Base-by-base conservation (phyloP, 2,113 vertebrate genomes). In the Nettapus auritus region DNA sequence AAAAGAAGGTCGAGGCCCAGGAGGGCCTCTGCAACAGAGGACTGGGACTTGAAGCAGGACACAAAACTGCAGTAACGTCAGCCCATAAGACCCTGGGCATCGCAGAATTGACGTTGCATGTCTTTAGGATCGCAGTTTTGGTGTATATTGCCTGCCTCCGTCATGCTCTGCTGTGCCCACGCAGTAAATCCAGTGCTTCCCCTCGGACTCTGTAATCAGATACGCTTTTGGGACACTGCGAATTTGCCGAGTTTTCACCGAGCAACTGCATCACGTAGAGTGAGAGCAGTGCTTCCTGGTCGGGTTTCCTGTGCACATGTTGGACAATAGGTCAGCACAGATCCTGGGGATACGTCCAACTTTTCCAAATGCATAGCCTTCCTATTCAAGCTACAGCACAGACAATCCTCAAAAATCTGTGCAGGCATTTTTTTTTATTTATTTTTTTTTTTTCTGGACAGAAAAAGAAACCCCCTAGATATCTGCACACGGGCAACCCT, bases 251-350 rank as follows among this genome's bases (percentile, higher is more conserved):
- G 31, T 59, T 55, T 77, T 90, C 80, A 59, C 28, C 55, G 59
- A 33, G 68, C 29, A 68, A 57, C 44, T 14, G 12, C 59, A 74
- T 78, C 60, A 34, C 63, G 23, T 3, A 60, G 78, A 76, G 7
- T 55, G 82, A 83, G 55, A 78, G 31, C 68, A 62, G 44, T 13
- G 64, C 88, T 94, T 96, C 90, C 90, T 81, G 25, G 15, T 81
- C 64, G 1, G 9, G n/a, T 78, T 96, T 94, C 88, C 95, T 93
- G 90, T 42, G 52, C 36, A 44, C 25, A 38, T 36, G 62, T 52
- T 84, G 83, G 83, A 88, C 92, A 93, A 75, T 83, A 94, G 90
- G 83, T 95, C 90, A 94, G 68, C 42, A 55, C 22, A 63, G 80
- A 80, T 93, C 92, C 38, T 81, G 90, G 69, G 88, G 80, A 78